Evolutionary conservation across 2,797 vertebrate genomes (phyloP).

Genomic region (Melanogrammus aeglefinus): DNA sequence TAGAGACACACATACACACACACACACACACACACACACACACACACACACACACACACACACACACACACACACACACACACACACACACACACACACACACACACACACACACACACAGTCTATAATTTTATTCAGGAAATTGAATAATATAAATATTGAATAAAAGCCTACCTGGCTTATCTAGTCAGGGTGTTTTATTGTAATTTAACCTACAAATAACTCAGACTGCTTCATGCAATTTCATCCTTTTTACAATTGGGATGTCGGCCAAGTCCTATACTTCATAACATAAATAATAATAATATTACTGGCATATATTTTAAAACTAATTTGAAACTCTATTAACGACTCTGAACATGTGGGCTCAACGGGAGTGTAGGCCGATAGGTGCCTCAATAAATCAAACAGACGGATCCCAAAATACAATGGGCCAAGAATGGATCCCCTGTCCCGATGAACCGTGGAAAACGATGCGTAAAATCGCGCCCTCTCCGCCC

Average conservation of each 20-base stretch:
- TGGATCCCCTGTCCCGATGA: constrained; percentile 28
- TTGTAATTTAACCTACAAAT: neutral
- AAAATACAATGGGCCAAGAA: neutral
- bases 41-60: too few relatives aligned
- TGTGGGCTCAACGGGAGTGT: neutral
- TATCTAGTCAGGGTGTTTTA: neutral
- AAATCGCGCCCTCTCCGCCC: constrained; percentile 60
- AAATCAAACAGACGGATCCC: neutral
- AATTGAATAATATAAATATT: too few relatives aligned
- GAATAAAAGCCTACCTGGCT: too few relatives aligned
- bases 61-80: too few relatives aligned
- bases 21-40: too few relatives aligned
- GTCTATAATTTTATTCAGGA: too few relatives aligned
- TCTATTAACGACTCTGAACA: neutral
- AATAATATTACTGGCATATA: neutral
- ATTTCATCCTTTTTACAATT: neutral
- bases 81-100: too few relatives aligned
- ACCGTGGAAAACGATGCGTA: constrained; percentile 59
- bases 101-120: too few relatives aligned
- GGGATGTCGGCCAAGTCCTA: neutral
- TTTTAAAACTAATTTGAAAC: neutral
- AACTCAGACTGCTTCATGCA: neutral
- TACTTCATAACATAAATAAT: neutral
- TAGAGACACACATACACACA: too few relatives aligned
- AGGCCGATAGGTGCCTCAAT: neutral